These are phyloP conservation scores for Osmerus mordax DNA, from an alignment of 2,113 vertebrate genomes.

Conservation along the genomic window DNA sequence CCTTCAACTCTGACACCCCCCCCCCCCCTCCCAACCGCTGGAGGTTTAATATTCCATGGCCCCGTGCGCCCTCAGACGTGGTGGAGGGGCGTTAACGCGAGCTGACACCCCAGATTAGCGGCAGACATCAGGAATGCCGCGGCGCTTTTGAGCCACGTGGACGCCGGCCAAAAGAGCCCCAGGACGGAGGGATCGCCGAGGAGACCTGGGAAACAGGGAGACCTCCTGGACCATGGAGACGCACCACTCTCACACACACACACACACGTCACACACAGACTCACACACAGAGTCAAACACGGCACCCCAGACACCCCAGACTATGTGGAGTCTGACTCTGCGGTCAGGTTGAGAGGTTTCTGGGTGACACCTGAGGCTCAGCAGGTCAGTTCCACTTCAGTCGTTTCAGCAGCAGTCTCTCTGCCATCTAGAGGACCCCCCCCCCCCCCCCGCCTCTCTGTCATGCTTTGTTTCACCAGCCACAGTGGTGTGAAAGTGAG, in stretches of 20 bases:
- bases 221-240: slow-evolving; percentile 67
- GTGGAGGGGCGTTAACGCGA: slow-evolving; percentile 96
- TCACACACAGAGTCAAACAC: not conserved
- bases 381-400: no score
- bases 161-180: slow-evolving; percentile 89
- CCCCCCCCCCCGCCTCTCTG: no score
- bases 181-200: slow-evolving; percentile 72
- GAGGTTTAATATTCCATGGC: slow-evolving; percentile 94
- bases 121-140: slow-evolving; percentile 98
- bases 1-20: slow-evolving; percentile 63
- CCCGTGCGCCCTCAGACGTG: slow-evolving; percentile 92
- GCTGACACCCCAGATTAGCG: slow-evolving; percentile 99
- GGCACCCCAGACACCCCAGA: not conserved
- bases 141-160: slow-evolving; percentile 94
- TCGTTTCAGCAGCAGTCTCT: not conserved
- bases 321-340: no score
- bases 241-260: not conserved
- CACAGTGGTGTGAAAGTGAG: not conserved
- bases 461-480: not conserved
- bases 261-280: not conserved
- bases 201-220: slow-evolving; percentile 82
- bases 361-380: no score
- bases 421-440: not conserved
- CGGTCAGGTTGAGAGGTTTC: not conserved
- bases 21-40: slow-evolving; percentile 76